Base-by-base conservation (phyloP, 1,140 invertebrate genomes). In the Parapsyche elsis region DNA sequence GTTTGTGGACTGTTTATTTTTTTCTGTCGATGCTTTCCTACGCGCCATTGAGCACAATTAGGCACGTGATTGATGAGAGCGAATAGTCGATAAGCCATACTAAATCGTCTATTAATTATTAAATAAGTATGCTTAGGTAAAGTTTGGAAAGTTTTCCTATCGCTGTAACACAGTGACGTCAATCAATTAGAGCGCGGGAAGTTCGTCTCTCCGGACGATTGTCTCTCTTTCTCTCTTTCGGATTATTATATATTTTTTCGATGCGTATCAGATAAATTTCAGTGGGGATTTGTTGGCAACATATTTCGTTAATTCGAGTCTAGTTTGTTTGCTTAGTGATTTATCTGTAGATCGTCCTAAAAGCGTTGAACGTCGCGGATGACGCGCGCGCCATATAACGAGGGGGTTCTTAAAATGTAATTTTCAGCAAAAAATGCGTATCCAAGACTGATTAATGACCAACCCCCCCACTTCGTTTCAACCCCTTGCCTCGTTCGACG, bases 311-410 rank as follows among this genome's bases (percentile, higher is more conserved):
- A 67, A 67, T 67, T 67, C 64, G 64, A 67, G 64, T 67, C 64
- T 67, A 67, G 64, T 67, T 67, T 67, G 64, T 67, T 67, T 67
- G 64, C 64, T 67, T 67, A 67, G 64, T 67, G 64, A 67, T 67
- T 67, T 67, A 67, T 67, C 64, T 67, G 24, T 23, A 53, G 64
- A 67, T 67, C 23, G 64, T 67, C 49, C 49, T 16, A 53, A 53
- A 53, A 53, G 49, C 49, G 49, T 53, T 53, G 49, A 53, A 16
- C 49, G 49, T 53, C 16, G 64, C 64, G 64, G 24, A 67, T 67
- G 64, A 67, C 64, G 64, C 64, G 64, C 64, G 64, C 19, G 23
- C 21, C 24, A 53, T 67, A 67, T 67, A 67, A 67, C 64, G 64
- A 67, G 23, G 64, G 64, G 19, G 64, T 67, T 24, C 64, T 23